Conservation (phyloP, 1,140 invertebrate genomes). For the Dysdera silvatica region DNA sequence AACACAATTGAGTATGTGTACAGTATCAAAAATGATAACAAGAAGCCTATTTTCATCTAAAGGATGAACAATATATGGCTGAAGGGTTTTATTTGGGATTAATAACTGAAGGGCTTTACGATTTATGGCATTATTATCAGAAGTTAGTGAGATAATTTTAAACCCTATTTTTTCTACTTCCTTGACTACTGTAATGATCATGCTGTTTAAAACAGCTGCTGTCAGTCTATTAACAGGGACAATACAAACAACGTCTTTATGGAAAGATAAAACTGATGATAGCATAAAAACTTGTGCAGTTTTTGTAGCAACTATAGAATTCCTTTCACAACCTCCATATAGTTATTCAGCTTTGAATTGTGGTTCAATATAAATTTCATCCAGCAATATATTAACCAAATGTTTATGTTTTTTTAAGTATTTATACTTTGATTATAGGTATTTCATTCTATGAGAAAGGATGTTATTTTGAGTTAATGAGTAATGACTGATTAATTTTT, state of each 20-base stretch:
- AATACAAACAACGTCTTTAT: not conserved
- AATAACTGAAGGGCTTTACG: not conserved
- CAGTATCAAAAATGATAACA: not conserved
- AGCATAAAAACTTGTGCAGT: not conserved
- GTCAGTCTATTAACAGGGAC: not conserved
- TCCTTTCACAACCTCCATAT: no score
- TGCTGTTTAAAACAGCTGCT: not conserved
- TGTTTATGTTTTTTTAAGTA: no score
- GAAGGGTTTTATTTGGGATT: not conserved
- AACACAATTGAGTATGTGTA: not conserved
- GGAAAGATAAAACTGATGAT: not conserved
- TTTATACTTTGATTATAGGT: no score
- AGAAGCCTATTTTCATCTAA: not conserved
- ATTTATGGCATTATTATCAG: no score
- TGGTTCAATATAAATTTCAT: no score
- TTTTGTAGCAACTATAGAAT: no score
- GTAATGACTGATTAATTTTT: no score
- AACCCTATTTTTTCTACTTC: not conserved
- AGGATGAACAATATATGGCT: not conserved
- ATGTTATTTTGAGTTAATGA: no score
- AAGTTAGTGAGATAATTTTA: not conserved
- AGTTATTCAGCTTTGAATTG: no score
- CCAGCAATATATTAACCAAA: no score
- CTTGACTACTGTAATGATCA: not conserved
- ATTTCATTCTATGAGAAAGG: no score